Conservation (phyloP, 64 coral and sea anemone species). For the Montipora efflorescens region DNA sequence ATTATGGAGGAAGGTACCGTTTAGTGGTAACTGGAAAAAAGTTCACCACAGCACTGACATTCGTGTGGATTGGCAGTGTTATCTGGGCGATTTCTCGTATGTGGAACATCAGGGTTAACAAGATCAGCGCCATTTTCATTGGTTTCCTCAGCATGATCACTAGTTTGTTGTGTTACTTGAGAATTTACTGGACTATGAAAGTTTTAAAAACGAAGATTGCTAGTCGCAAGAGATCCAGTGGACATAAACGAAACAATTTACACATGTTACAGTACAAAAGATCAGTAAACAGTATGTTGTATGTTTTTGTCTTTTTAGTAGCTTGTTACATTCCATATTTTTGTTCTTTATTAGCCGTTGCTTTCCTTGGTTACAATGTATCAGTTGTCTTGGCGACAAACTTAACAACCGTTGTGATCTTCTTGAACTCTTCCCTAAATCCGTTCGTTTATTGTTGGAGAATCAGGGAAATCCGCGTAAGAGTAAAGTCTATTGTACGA, state of each 20-base stretch:
- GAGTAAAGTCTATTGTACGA: neutral
- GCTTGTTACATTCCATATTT: constrained; percentile 55
- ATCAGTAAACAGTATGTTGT: constrained; percentile 37
- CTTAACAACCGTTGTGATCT: constrained; percentile 16
- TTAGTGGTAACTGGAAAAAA: constrained; percentile 18
- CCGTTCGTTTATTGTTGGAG: constrained; percentile 65
- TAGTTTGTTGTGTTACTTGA: constrained; percentile 33
- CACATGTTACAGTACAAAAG: constrained; percentile 17
- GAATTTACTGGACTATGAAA: constrained; percentile 28
- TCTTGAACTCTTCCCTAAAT: constrained; percentile 48
- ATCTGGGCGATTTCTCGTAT: constrained; percentile 6
- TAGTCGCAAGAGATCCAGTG: neutral
- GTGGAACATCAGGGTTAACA: neutral
- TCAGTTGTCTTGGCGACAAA: constrained; percentile 34
- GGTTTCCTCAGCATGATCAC: neutral
- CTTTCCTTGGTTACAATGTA: constrained; percentile 16
- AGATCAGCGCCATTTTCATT: neutral
- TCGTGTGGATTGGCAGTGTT: neutral
- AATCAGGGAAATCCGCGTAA: constrained; percentile 58
- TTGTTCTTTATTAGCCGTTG: neutral
- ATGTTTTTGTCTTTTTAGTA: constrained; percentile 38
- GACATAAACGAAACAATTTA: neutral
- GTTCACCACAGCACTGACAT: neutral
- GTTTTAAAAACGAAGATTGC: neutral
- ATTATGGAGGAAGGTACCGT: neutral